Evolutionary conservation across 1,140 invertebrate species (phyloP).

Genomic region (Tribolium castaneum): DNA sequence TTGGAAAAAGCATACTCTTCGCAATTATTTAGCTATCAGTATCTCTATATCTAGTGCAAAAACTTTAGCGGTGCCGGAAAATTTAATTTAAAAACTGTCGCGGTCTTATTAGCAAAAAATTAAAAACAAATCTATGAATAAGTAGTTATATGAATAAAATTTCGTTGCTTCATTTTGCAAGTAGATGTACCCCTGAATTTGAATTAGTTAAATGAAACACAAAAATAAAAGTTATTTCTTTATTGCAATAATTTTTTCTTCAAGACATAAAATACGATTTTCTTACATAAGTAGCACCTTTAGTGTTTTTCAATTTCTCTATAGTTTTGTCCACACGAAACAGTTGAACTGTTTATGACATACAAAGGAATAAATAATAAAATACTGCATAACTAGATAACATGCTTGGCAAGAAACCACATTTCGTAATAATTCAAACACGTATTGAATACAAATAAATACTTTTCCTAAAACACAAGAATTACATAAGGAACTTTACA

Average conservation of each 20-base stretch:
- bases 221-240: constrained; percentile 16
- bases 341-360: constrained; percentile 22
- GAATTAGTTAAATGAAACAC: too few species aligned
- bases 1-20: too few species aligned
- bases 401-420: constrained; percentile 35
- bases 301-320: constrained; percentile 12
- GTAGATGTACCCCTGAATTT: too few species aligned
- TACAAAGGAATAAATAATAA: constrained; percentile 33
- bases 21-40: too few species aligned
- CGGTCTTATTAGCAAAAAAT: too few species aligned
- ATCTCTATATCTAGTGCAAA: too few species aligned
- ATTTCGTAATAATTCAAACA: constrained; percentile 13
- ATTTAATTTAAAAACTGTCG: too few species aligned
- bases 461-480: neutral
- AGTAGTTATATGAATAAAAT: too few species aligned
- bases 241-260: constrained; percentile 28
- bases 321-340: constrained; percentile 23
- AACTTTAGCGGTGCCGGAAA: too few species aligned
- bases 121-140: too few species aligned
- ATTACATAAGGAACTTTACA: constrained; percentile 17
- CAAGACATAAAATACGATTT: constrained; percentile 30
- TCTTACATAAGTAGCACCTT: constrained; percentile 37
- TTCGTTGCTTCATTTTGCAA: too few species aligned
- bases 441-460: constrained; percentile 30
- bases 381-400: constrained; percentile 35